These are phyloP conservation scores for Holacanthella duospinosa DNA, from an alignment of 2,888 invertebrate genomes.

Conservation along the genomic window DNA sequence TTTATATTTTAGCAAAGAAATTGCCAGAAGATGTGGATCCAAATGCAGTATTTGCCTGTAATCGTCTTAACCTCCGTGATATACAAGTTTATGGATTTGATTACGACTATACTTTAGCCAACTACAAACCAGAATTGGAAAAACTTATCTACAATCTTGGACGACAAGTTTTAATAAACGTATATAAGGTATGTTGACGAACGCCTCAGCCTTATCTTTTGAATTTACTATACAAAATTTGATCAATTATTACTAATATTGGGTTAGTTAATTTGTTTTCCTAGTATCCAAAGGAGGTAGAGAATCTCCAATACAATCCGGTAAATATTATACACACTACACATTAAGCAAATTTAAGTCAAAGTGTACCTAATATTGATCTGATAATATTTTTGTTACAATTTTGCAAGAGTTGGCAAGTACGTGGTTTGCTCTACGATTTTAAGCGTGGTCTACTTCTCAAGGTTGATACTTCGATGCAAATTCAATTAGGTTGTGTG, in stretches of 20 bases:
- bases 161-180: slow-evolving; percentile 70
- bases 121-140: slow-evolving; percentile 82
- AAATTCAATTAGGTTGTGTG: slow-evolving; percentile 90
- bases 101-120: slow-evolving; percentile 94
- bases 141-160: slow-evolving; percentile 83
- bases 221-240: not conserved
- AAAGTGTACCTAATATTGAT: not conserved
- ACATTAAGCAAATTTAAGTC: not conserved
- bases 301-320: slow-evolving; percentile 72
- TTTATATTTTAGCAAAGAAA: slow-evolving; percentile 60
- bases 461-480: slow-evolving; percentile 90
- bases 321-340: not conserved
- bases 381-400: not conserved
- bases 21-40: slow-evolving; percentile 75
- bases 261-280: slow-evolving; percentile 18
- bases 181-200: slow-evolving; percentile 89
- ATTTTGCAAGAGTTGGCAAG: slow-evolving; percentile 59
- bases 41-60: slow-evolving; percentile 87
- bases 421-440: slow-evolving; percentile 93
- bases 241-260: not conserved
- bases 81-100: slow-evolving; percentile 95
- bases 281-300: slow-evolving; percentile 76
- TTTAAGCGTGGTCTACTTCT: slow-evolving; percentile 85
- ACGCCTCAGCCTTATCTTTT: too few relatives aligned
- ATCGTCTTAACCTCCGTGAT: slow-evolving; percentile 81